Evolutionary conservation across 2,113 vertebrate species (phyloP), one percentile per base, ranked within the genome.

Genomic region (Albula glossodonta): DNA sequence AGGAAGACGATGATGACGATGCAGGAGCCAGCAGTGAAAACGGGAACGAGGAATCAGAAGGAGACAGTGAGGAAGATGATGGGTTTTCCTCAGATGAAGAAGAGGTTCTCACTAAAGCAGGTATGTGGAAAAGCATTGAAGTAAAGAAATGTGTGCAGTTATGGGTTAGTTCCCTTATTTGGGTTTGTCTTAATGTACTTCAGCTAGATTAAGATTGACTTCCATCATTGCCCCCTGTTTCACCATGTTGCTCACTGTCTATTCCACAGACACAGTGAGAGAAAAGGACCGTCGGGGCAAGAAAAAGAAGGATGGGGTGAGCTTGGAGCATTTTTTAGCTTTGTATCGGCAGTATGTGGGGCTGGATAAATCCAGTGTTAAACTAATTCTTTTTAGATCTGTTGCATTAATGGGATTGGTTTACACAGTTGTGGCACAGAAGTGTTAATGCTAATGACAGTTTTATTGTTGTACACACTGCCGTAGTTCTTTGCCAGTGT

Each of bases 11-110:
- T 3, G 89, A 82, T 0, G 89, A 83, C 0, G 86, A 90, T 0
- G 89, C 70, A 12, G 81, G 25, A 51, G 88, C 50, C 25, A 53
- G 57, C 22, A 57, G 57, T 56, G 84, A 57, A 15, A 85, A 77
- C 53, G 92, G 88, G 0, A 90, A 89, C 0, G 87, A 85, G 0
- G 52, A 25, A 49, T 15, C 57, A 84, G 57, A 88, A 50, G 89
- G 48, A 0, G 80, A 78, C 3, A 80, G 56, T 48, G 91, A 90
- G 0, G 94, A 91, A 0, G 92, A 92, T 6, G 96, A 96, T 0
- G 96, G 97, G 31, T 97, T 95, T 90, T 96, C 96, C 0, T 91
- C 97, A 0, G 94, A 91, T 5, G 98, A 99, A 63, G 97, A 99
- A 90, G 92, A 92, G 78, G 92, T 99, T 86, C 95, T 98, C 63